These are phyloP conservation scores for Pollicipes pollicipes DNA, from an alignment of 1,140 invertebrate genomes.

Conservation along the genomic window DNA sequence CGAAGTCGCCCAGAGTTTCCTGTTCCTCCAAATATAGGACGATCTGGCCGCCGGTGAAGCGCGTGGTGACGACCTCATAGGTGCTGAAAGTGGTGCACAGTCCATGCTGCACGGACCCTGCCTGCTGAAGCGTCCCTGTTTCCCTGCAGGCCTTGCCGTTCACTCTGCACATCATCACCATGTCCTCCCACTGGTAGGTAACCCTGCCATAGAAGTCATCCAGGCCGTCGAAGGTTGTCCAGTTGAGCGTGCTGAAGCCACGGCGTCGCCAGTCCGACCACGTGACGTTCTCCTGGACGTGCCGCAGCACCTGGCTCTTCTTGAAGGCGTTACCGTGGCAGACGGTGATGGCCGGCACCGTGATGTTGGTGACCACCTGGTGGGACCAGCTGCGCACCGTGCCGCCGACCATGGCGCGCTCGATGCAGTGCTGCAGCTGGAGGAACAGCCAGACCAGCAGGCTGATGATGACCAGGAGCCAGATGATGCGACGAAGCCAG, in stretches of 20 bases:
- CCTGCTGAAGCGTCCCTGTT: not conserved
- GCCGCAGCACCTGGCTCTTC: not conserved
- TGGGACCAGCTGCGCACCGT: not conserved
- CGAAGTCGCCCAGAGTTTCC: not conserved
- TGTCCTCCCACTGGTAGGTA: not conserved
- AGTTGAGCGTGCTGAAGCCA: not conserved
- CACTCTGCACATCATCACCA: not conserved
- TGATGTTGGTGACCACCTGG: not conserved
- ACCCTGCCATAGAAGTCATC: not conserved
- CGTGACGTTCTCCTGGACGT: not conserved
- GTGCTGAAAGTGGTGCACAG: not conserved
- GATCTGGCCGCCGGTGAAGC: not conserved
- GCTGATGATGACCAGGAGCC: not conserved
- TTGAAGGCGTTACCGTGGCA: not conserved
- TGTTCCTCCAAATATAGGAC: not conserved
- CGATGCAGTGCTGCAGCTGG: not conserved
- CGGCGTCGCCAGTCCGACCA: not conserved
- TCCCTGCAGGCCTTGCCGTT: not conserved
- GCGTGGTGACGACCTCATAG: not conserved
- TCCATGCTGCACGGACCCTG: not conserved
- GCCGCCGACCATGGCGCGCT: too few species aligned
- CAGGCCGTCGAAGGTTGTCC: not conserved
- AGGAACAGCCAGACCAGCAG: not conserved
- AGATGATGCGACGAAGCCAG: not conserved
- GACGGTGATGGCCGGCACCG: not conserved